A percentile compares a stretch with the other conserved stretches of the same genome.
These are phyloP conservation scores for Tympanoctomys barrerae DNA, from an alignment of 2,797 vertebrate species.

Conservation along the genomic window DNA sequence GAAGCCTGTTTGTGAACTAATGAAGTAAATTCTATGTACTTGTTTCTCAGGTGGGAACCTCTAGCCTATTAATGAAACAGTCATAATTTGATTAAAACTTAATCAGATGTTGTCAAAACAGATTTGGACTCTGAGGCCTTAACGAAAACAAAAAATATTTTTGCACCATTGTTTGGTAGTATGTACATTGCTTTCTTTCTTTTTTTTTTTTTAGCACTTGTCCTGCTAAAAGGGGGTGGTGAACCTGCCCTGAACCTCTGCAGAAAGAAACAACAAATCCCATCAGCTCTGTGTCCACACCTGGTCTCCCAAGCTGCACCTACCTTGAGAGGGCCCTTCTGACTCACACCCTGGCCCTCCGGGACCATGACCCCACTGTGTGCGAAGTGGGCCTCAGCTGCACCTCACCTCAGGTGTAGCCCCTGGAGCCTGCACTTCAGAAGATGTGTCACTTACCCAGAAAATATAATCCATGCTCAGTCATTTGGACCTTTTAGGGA, in stretches of 20 bases:
- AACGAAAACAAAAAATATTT: background rate
- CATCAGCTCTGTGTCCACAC: background rate
- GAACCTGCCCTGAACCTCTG: background rate
- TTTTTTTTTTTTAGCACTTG: background rate
- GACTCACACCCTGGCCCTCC: accelerated
- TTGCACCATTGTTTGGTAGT: background rate
- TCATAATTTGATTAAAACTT: conserved; percentile 23
- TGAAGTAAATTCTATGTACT: background rate
- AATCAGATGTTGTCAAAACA: background rate
- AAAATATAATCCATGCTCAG: background rate
- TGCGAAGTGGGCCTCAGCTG: too few species aligned
- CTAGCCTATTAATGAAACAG: background rate
- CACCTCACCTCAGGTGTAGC: accelerated
- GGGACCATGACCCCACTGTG: too few species aligned
- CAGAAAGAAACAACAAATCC: background rate
- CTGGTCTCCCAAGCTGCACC: background rate
- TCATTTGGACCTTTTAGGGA: background rate
- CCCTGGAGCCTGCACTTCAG: background rate
- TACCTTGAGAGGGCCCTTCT: background rate
- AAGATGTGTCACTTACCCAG: background rate
- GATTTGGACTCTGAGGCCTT: background rate
- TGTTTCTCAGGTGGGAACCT: background rate
- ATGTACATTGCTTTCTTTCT: background rate
- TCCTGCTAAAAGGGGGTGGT: background rate
- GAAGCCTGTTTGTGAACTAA: background rate